Conservation (phyloP, 2,113 vertebrate genomes). For the Polypterus bichir region DNA sequence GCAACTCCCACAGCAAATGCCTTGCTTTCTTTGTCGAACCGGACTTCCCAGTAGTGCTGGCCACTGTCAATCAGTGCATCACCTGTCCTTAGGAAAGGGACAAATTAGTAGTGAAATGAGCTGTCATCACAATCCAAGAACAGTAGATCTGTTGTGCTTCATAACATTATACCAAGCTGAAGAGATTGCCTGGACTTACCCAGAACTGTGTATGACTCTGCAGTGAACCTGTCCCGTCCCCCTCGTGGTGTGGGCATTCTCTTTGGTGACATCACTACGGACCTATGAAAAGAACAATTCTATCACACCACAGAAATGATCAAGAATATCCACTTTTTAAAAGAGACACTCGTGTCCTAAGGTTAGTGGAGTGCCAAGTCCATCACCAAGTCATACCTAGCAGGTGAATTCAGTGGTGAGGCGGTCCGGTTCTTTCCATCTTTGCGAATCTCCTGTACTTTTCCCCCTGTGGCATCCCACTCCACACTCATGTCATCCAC, state of each 20-base stretch:
- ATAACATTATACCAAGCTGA: background rate
- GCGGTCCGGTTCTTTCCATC: conserved; percentile 73
- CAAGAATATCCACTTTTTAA: too few relatives aligned
- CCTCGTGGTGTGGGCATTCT: conserved; percentile 62
- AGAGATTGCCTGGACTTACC: conserved; percentile 46
- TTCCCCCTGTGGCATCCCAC: conserved; percentile 86
- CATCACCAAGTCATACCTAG: conserved; percentile 50
- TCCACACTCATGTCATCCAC: conserved; percentile 82
- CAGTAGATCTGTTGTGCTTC: background rate
- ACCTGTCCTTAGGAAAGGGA: conserved; percentile 28
- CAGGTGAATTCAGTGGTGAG: conserved; percentile 81
- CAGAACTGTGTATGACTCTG: conserved; percentile 88
- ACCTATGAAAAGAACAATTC: conserved; percentile 38
- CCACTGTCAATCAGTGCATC: conserved; percentile 75
- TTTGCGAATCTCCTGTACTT: conserved; percentile 86
- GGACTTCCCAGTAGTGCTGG: conserved; percentile 89
- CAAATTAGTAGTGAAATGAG: background rate
- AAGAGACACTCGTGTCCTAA: too few relatives aligned
- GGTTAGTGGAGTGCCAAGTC: too few relatives aligned
- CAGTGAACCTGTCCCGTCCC: conserved; percentile 80
- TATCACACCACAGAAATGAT: too few relatives aligned
- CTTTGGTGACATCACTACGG: conserved; percentile 74
- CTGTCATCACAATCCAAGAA: background rate
- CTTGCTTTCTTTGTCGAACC: conserved; percentile 85
- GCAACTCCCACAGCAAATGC: conserved; percentile 76